A percentile compares a stretch with the other conserved stretches of the same genome.
Evolutionary conservation across 2,888 invertebrate species (phyloP).

Genomic region (Chymomyza amoena): DNA sequence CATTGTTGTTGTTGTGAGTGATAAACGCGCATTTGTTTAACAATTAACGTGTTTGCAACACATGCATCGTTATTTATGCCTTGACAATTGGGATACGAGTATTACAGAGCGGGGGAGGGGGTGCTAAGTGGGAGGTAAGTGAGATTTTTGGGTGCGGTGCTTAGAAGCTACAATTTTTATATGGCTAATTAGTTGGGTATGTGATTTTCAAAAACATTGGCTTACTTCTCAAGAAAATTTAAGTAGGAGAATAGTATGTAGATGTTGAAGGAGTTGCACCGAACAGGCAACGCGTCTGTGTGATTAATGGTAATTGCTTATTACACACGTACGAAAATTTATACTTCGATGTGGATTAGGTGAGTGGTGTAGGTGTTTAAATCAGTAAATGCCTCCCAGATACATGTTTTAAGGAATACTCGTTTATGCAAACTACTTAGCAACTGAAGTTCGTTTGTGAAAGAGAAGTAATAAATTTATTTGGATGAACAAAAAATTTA

Average conservation of each 20-base stretch:
- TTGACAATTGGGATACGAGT: neutral
- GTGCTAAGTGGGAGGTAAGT: neutral
- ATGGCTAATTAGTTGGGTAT: conserved; percentile 58
- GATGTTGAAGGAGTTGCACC: conserved; percentile 17
- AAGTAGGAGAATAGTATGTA: neutral
- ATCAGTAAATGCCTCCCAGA: conserved; percentile 55
- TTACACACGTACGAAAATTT: conserved; percentile 32
- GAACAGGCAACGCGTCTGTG: conserved; percentile 9
- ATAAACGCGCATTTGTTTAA: conserved; percentile 77
- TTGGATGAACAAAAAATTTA: too few relatives aligned
- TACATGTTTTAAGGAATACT: conserved; percentile 30
- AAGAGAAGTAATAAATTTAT: too few relatives aligned
- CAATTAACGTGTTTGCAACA: conserved; percentile 76
- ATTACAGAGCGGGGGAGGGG: neutral
- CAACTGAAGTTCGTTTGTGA: neutral
- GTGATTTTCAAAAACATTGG: conserved; percentile 9
- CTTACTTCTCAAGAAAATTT: neutral
- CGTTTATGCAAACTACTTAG: too few relatives aligned
- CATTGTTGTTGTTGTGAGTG: conserved; percentile 60
- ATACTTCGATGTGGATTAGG: conserved; percentile 1
- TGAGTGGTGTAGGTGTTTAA: conserved; percentile 32
- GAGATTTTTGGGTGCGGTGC: conserved; percentile 6
- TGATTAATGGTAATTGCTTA: conserved; percentile 61
- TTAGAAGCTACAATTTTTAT: conserved; percentile 49
- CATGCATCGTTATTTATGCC: conserved; percentile 72